phyloP scores from a whole-genome alignment of 2,797 vertebrate species.

The Dicrostonyx torquatus region DNA sequence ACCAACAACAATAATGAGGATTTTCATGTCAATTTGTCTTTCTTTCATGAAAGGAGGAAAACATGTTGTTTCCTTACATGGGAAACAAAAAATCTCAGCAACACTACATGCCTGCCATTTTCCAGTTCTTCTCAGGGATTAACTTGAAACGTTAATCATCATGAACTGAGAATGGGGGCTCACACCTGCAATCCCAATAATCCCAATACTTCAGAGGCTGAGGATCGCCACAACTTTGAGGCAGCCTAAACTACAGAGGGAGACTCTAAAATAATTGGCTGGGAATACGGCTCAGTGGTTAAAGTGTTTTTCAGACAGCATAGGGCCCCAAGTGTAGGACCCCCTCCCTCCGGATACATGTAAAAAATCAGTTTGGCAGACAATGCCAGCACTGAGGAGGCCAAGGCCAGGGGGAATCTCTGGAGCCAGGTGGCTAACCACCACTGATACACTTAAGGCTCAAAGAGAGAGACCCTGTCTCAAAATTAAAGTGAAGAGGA shows the following conservation, averaged over 20 bases:
- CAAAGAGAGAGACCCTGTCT: neutral
- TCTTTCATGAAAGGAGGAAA: neutral
- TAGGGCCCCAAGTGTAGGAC: neutral
- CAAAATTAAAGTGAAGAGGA: neutral
- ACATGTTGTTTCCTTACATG: neutral
- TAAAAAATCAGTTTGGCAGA: neutral
- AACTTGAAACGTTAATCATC: neutral
- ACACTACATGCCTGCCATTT: neutral
- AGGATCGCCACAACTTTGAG: neutral
- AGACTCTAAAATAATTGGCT: neutral
- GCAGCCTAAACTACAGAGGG: neutral
- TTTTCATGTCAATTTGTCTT: neutral
- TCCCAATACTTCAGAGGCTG: neutral
- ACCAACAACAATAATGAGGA: neutral
- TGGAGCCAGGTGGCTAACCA: neutral
- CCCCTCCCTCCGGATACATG: neutral
- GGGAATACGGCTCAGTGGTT: neutral
- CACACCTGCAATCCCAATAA: neutral
- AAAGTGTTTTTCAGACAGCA: neutral
- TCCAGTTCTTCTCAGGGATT: neutral
- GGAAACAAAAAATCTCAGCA: neutral
- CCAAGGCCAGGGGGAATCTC: neutral
- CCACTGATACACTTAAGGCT: neutral
- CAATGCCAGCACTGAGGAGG: neutral
- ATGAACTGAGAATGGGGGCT: neutral